Evolutionary conservation across 1,140 invertebrate species (phyloP).

Genomic region (Hycleus phaleratus): DNA sequence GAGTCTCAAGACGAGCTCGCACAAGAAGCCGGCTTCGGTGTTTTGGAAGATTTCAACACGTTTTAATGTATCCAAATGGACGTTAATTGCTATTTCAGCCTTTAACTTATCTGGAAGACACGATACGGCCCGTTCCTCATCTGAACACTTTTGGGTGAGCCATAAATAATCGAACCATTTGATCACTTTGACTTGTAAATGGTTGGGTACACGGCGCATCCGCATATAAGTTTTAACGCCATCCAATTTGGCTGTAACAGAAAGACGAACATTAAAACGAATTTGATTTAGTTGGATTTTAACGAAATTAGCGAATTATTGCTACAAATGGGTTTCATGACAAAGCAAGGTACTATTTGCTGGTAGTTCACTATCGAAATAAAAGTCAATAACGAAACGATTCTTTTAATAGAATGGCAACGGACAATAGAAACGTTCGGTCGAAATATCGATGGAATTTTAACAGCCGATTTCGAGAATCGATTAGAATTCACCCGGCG

Average conservation of each 20-base stretch:
- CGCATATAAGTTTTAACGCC: constrained; percentile 98
- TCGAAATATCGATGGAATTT: too few species aligned
- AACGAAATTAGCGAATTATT: too few species aligned
- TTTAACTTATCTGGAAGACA: constrained; percentile 96
- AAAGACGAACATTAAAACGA: neutral
- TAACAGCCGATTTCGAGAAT: too few species aligned
- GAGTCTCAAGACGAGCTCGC: constrained; percentile 89
- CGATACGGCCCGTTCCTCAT: constrained; percentile 91
- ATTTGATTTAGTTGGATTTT: too few species aligned
- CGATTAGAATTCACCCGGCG: neutral
- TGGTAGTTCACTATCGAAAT: too few species aligned
- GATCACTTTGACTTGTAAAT: constrained; percentile 96
- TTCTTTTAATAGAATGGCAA: too few species aligned
- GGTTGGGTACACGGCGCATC: constrained; percentile 87
- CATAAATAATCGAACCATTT: constrained; percentile 99
- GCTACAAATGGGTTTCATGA: too few species aligned
- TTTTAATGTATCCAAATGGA: constrained; percentile 95
- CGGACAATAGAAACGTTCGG: too few species aligned
- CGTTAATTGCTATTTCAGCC: constrained; percentile 98
- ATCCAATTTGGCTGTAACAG: constrained; percentile 87
- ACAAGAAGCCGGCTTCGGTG: constrained; percentile 96
- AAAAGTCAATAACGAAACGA: too few species aligned
- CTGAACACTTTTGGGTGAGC: constrained; percentile 96
- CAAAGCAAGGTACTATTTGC: too few species aligned
- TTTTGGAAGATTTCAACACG: constrained; percentile 99